Evolutionary conservation across 2,888 invertebrate species (phyloP).

Genomic region (Drosophila yooni): DNA sequence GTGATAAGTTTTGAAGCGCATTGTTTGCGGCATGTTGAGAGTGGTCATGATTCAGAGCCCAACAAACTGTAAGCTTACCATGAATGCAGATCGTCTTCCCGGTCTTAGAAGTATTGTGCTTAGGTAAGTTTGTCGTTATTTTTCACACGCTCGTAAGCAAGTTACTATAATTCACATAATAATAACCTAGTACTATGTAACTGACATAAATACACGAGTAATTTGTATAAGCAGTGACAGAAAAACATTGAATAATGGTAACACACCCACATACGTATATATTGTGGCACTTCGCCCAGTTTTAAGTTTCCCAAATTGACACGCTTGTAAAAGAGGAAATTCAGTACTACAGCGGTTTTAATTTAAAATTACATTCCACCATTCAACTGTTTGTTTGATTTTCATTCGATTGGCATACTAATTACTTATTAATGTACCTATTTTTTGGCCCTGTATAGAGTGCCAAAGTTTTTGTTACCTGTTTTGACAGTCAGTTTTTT

Average conservation of each 20-base stretch:
- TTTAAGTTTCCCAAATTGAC: neutral
- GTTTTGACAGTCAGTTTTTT: neutral
- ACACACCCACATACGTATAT: neutral
- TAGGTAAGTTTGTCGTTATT: neutral
- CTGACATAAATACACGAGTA: neutral
- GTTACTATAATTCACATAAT: neutral
- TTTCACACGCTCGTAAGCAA: neutral
- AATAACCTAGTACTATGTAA: slow-evolving; percentile 8
- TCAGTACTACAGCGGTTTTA: neutral
- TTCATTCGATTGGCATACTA: slow-evolving; percentile 1
- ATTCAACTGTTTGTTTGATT: neutral
- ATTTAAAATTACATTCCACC: neutral
- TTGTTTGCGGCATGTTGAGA: slow-evolving; percentile 31
- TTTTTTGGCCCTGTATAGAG: neutral
- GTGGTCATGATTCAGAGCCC: slow-evolving; percentile 52
- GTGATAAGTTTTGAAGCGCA: slow-evolving; percentile 10
- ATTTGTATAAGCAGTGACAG: neutral
- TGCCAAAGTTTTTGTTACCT: neutral
- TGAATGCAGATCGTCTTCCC: slow-evolving; percentile 9
- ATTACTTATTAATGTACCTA: neutral
- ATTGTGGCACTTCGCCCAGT: neutral
- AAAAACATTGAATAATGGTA: slow-evolving; percentile 5
- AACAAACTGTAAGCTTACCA: slow-evolving; percentile 33
- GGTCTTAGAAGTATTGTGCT: slow-evolving; percentile 39
- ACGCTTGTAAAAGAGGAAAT: neutral